Base-by-base conservation (phyloP, 37 sponge, comb jelly and placozoan genomes). In the Agelas oroides region DNA sequence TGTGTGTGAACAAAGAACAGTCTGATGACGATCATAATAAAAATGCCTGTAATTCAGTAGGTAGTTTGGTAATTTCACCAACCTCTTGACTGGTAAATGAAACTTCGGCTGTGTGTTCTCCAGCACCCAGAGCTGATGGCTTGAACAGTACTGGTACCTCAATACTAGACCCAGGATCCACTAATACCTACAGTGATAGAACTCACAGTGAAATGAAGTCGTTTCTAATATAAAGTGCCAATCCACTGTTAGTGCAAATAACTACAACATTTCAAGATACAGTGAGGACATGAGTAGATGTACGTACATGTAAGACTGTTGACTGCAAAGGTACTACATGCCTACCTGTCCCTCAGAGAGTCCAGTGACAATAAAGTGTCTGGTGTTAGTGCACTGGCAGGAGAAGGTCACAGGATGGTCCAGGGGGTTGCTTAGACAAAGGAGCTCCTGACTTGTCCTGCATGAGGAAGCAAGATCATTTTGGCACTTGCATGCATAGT, bases 71-170 rank as follows among this genome's bases (percentile, higher is more conserved):
- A 46, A 8, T 31, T 33, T 6, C 41, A 59, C 61, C 19, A 57
- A 93, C 94, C 73, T 93, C 65, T 65, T 54, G 16, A 65, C 87
- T 93, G 35, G 74, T 82, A 83, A 93, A 90, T 16, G 71, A 18
- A 1, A 93, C 30, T 20, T 68, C 57, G 8, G 71, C 82, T 31
- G 41, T 34, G 41, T 90, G 86, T 23, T 86, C 46, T 20, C 62
- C 61, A 23, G 62, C 36, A 19, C 87, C 87, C 23, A 93, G 33
- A 12, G 67, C 53, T 33, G 94, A 90, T n/a, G 94, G 94, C 34
- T 72, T 75, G 77, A 93, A 93, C 57, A 87, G 19, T 0, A 93
- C 66, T 31, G 77, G 40, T 0, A 93, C 73, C 18, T 89, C 87
- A 25, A 41, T 19, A 5, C 52, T 53, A 19, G 86, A 70, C 13